phyloP scores from a whole-genome alignment of 2,888 invertebrate genomes.

The Drosophila stalkeri region DNA sequence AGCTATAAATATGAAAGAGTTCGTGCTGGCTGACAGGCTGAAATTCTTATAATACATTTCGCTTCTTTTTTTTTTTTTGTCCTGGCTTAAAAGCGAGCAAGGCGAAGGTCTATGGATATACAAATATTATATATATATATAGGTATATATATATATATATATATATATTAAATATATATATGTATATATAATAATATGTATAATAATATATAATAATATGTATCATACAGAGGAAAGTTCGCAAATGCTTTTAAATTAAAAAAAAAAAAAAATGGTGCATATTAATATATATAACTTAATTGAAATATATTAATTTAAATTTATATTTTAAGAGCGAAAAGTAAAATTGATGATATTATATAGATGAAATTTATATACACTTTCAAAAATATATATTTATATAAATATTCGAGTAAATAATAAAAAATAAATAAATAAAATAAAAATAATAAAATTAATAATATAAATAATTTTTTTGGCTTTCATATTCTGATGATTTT shows the following conservation, averaged over 20 bases:
- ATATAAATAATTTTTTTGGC: too few species aligned
- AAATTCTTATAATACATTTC: neutral
- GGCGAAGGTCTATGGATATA: neutral
- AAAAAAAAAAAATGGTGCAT: too few species aligned
- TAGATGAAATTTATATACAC: too few species aligned
- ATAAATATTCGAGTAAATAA: too few species aligned
- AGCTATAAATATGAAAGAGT: slow-evolving; percentile 9
- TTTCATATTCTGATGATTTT: too few species aligned
- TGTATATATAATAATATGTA: too few species aligned
- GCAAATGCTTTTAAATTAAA: neutral
- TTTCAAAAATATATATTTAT: too few species aligned
- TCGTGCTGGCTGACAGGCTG: neutral
- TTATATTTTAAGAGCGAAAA: neutral
- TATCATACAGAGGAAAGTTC: neutral
- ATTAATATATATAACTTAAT: too few species aligned
- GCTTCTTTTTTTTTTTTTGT: neutral
- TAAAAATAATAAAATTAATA: too few species aligned
- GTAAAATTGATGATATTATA: neutral
- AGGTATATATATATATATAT: neutral
- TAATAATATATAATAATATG: too few species aligned
- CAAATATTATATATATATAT: neutral
- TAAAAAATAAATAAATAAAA: too few species aligned
- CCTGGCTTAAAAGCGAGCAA: neutral
- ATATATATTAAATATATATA: neutral
- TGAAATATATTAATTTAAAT: neutral